Percentiles rank a stretch among this genome's conserved stretches.
Conservation (phyloP, 2,888 invertebrate species). For the Cremastinae sp. region DNA sequence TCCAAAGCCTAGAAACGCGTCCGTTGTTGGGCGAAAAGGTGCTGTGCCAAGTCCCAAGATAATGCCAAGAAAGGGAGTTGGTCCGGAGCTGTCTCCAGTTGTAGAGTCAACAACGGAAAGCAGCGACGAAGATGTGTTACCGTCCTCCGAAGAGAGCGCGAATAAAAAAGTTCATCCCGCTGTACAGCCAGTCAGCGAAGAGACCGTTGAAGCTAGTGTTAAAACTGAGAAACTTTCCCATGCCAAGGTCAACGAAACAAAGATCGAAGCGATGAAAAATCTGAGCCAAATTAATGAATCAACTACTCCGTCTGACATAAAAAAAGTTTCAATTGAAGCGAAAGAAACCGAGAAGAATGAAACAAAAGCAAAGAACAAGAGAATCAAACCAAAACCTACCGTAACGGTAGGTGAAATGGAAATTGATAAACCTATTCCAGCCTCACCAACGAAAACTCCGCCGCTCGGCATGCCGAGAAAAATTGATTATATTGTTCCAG, state of each 20-base stretch:
- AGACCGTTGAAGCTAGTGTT: neutral
- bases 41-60: conserved; percentile 44
- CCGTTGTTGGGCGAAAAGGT: conserved; percentile 58
- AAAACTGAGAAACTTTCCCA: neutral
- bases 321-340: neutral
- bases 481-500: conserved; percentile 87
- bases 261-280: conserved; percentile 73
- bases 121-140: conserved; percentile 14
- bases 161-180: conserved; percentile 5
- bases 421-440: conserved; percentile 68
- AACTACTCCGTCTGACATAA: neutral
- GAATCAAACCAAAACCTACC: conserved; percentile 82
- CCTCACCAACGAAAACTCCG: conserved; percentile 69
- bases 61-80: conserved; percentile 56
- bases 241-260: neutral
- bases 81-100: conserved; percentile 3
- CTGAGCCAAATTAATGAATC: conserved; percentile 77
- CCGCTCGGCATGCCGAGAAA: conserved; percentile 72
- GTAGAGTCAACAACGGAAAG: conserved; percentile 17
- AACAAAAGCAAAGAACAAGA: conserved; percentile 75
- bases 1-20: conserved; percentile 52
- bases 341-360: conserved; percentile 36
- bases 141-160: neutral
- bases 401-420: conserved; percentile 80
- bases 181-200: neutral